Percentiles rank a stretch among this genome's conserved stretches.
Evolutionary conservation across 2,113 vertebrate species (phyloP).

Genomic region (Oophaga pumilio): DNA sequence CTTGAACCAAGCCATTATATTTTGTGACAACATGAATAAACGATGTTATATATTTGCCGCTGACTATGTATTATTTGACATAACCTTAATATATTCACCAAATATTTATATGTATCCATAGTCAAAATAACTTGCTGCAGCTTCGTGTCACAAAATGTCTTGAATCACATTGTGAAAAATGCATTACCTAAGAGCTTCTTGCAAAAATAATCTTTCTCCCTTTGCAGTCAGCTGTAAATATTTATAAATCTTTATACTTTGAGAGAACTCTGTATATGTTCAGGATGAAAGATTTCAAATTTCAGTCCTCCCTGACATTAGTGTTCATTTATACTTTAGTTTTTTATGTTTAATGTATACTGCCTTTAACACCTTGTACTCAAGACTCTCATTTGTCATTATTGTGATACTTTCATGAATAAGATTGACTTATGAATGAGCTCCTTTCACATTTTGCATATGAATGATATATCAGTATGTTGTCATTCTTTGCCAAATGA

Average conservation of each 20-base stretch:
- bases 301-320: slow-evolving; percentile 32
- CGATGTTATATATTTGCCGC: slow-evolving; percentile 4
- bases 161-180: slow-evolving; percentile 22
- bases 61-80: slow-evolving; percentile 16
- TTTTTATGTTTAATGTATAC: slow-evolving; percentile 9
- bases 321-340: slow-evolving; percentile 6
- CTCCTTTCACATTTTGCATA: neutral
- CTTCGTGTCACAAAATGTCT: slow-evolving; percentile 7
- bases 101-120: slow-evolving; percentile 15
- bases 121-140: slow-evolving; percentile 20
- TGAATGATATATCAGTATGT: neutral
- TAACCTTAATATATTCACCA: neutral
- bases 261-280: slow-evolving; percentile 32
- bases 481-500: slow-evolving; percentile 26
- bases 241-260: slow-evolving; percentile 47
- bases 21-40: slow-evolving; percentile 17
- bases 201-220: slow-evolving; percentile 34
- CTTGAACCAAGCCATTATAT: slow-evolving; percentile 21
- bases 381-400: neutral
- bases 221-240: slow-evolving; percentile 45
- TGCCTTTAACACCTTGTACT: slow-evolving; percentile 12
- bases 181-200: slow-evolving; percentile 19
- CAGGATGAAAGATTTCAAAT: slow-evolving; percentile 51
- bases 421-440: slow-evolving; percentile 24
- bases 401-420: slow-evolving; percentile 34